These are phyloP conservation scores for Distichodus sexfasciatus DNA, from an alignment of 2,797 vertebrate genomes.

Conservation along the genomic window DNA sequence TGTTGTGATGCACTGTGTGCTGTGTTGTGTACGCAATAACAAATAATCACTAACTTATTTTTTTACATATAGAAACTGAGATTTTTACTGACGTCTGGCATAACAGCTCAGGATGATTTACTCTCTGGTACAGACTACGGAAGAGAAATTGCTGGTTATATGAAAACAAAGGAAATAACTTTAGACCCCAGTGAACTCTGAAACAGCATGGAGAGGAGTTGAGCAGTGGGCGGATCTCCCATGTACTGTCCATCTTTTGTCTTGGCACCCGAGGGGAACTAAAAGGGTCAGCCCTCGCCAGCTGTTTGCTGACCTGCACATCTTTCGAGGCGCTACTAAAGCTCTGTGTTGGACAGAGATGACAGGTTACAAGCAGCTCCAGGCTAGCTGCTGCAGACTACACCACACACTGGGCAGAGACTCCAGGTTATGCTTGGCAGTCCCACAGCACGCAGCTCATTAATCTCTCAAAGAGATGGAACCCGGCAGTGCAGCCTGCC, in stretches of 20 bases:
- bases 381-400: slow-evolving; percentile 6
- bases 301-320: slow-evolving; percentile 65
- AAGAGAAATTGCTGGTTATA: slow-evolving; percentile 1
- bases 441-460: slow-evolving; percentile 22
- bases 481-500: slow-evolving; percentile 23
- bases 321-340: slow-evolving; percentile 31
- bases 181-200: not conserved
- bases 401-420: slow-evolving; percentile 21
- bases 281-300: slow-evolving; percentile 49
- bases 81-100: too few species aligned
- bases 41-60: too few species aligned
- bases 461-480: slow-evolving; percentile 42
- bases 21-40: too few species aligned
- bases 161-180: slow-evolving; percentile 26
- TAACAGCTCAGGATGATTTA: not conserved
- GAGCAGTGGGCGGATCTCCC: not conserved
- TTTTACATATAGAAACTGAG: too few species aligned
- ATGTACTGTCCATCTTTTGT: slow-evolving; percentile 37
- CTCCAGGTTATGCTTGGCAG: slow-evolving; percentile 45
- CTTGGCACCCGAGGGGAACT: slow-evolving; percentile 47
- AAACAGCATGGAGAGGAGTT: not conserved
- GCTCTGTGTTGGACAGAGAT: slow-evolving; percentile 37
- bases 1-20: too few species aligned
- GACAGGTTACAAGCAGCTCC: slow-evolving; percentile 13
- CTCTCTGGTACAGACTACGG: not conserved